Base-by-base conservation (phyloP, 2,888 invertebrate genomes). In the Bugulina stolonifera region DNA sequence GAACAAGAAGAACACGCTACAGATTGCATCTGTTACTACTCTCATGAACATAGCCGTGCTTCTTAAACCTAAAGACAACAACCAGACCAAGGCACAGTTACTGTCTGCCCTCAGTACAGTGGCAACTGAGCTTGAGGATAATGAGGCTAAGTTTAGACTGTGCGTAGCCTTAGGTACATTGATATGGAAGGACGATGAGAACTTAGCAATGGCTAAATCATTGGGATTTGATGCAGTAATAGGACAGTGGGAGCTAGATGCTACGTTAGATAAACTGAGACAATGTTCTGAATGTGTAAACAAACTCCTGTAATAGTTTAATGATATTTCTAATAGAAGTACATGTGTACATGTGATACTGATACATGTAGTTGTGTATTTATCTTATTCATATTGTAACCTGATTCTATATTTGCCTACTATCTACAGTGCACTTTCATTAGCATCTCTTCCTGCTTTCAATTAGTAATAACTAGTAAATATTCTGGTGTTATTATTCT, bases 151-250 rank as follows among this genome's bases (percentile, higher is more conserved):
- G 73, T 92, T 89, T 85, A 88, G 93, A 80, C 86, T 88, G 32
- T 87, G 93, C 25, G 91, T 93, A 25, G 90, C 90, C 0, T 84
- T 93, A 35, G 93, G 93, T 69, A 93, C 92, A 0, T 81, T 93
- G 23, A 77, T 87, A 71, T 78, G 80, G 74, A 81, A 79, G 23
- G 84, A 85, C 74, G 78, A 79, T 14, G 77, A 78, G 27, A 73
- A 77, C 35, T 75, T 76, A 57, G 80, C 77, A 35, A 72, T 82
- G 69, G 78, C 81, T 69, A 74, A 81, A 57, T 81, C 82, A 14
- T 75, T 85, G 54, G 79, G 78, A 73, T 75, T 79, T 43, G 35
- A 64, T 22, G 74, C 72, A 14, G 29, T 52, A 5, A 23, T 70
- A 5, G 18, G 72, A 25, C 22, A 55, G 35, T 73, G 57, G 34